These are phyloP conservation scores for Tachina fera DNA, from an alignment of 2,888 invertebrate genomes.

Conservation along the genomic window DNA sequence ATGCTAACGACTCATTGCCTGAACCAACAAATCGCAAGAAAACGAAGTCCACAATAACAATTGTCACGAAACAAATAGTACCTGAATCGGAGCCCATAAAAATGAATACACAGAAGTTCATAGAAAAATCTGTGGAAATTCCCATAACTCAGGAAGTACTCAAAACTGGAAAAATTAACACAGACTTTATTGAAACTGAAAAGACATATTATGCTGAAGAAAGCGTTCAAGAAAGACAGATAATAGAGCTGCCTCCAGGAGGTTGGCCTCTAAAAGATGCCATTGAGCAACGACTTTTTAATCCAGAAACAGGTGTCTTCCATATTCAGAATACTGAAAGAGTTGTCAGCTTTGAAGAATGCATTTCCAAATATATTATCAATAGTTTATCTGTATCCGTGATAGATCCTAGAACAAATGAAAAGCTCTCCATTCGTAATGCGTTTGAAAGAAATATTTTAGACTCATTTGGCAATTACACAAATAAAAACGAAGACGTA, in stretches of 20 bases:
- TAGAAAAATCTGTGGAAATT: conserved; percentile 81
- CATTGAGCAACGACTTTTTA: conserved; percentile 91
- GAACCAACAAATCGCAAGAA: conserved; percentile 83
- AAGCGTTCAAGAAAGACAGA: conserved; percentile 86
- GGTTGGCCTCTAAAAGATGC: conserved; percentile 94
- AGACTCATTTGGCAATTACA: conserved; percentile 91
- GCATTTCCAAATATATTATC: conserved; percentile 92
- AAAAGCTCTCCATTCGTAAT: conserved; percentile 87
- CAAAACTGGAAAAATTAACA: conserved; percentile 82
- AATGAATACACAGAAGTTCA: conserved; percentile 78
- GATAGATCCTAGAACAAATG: conserved; percentile 89
- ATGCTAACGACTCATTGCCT: conserved; percentile 84
- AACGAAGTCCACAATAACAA: conserved; percentile 85
- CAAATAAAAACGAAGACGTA: conserved; percentile 85
- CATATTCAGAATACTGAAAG: conserved; percentile 94
- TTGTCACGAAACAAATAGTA: conserved; percentile 84
- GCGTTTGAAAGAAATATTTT: conserved; percentile 91
- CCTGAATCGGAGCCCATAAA: conserved; percentile 80
- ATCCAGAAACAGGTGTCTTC: conserved; percentile 92
- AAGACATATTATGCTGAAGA: conserved; percentile 82
- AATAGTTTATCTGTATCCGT: conserved; percentile 92
- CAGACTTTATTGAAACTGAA: conserved; percentile 83
- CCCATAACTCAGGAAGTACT: conserved; percentile 78
- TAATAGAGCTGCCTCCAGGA: conserved; percentile 90
- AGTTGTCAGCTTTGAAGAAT: conserved; percentile 92